phyloP scores from a whole-genome alignment of 2,888 invertebrate species.

The Agonopterix heracliana region DNA sequence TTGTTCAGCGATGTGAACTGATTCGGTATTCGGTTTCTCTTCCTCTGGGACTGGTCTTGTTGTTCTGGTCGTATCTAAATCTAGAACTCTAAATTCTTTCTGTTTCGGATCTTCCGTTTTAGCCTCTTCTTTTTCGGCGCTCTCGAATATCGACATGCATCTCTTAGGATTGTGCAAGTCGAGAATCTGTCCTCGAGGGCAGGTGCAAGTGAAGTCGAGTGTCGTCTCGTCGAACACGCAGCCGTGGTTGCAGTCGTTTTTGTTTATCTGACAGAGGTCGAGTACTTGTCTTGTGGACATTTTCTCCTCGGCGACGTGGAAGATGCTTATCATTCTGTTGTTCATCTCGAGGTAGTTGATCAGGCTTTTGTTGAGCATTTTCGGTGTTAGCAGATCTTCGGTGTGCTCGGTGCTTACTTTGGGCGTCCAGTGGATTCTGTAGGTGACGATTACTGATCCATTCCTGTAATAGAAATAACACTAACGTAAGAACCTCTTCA shows the following conservation, averaged over 20 bases:
- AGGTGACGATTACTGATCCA: slow-evolving; percentile 80
- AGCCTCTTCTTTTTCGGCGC: slow-evolving; percentile 17
- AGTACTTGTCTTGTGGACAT: slow-evolving; percentile 62
- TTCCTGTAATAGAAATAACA: slow-evolving; percentile 65
- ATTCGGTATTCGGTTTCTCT: slow-evolving; percentile 34
- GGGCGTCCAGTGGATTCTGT: slow-evolving; percentile 80
- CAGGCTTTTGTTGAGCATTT: slow-evolving; percentile 62
- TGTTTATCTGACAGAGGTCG: slow-evolving; percentile 80
- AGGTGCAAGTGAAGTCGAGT: slow-evolving; percentile 80
- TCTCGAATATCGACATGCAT: slow-evolving; percentile 50
- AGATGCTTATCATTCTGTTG: slow-evolving; percentile 70
- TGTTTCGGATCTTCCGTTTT: slow-evolving; percentile 19
- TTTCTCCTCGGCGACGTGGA: slow-evolving; percentile 68
- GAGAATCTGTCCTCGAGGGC: slow-evolving; percentile 71
- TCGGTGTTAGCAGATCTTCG: slow-evolving; percentile 68
- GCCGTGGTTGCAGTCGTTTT: slow-evolving; percentile 79
- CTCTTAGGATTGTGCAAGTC: slow-evolving; percentile 54
- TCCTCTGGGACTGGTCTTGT: slow-evolving; percentile 35
- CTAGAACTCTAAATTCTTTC: slow-evolving; percentile 28
- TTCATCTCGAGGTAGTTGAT: slow-evolving; percentile 63
- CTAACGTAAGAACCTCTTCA: no score
- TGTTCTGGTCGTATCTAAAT: slow-evolving; percentile 32
- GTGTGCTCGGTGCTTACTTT: slow-evolving; percentile 56
- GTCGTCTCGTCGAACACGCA: slow-evolving; percentile 80
- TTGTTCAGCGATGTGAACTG: slow-evolving; percentile 20